A percentile compares a stretch with the other conserved stretches of the same genome.
These are phyloP conservation scores for Mylabris phalerata DNA, from an alignment of 1,140 invertebrate species.

Conservation along the genomic window DNA sequence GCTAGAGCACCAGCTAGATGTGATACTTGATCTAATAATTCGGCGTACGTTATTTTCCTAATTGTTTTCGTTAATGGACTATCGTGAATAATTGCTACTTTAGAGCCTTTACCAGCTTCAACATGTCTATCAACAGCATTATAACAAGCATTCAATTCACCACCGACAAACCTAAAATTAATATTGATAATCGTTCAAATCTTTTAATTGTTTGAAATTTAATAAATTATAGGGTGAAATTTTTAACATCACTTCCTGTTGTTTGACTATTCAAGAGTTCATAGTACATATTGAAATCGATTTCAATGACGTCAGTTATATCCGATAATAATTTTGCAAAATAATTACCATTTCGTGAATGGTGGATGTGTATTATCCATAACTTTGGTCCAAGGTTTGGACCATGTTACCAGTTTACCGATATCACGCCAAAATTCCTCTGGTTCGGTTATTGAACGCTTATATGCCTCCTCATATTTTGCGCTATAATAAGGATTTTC, in stretches of 20 bases:
- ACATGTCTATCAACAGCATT: conserved; percentile 90
- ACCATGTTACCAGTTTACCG: conserved; percentile 68
- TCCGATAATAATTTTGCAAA: not conserved
- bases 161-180: conserved; percentile 70
- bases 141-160: conserved; percentile 87
- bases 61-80: conserved; percentile 75
- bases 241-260: conserved; percentile 1
- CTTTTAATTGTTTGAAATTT: not conserved
- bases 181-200: not conserved
- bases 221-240: not conserved
- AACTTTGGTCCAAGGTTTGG: conserved; percentile 74
- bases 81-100: conserved; percentile 81
- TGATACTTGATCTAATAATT: conserved; percentile 71
- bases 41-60: conserved; percentile 69
- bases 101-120: conserved; percentile 64
- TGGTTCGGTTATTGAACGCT: conserved; percentile 65
- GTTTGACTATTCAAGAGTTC: conserved; percentile 17
- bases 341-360: conserved; percentile 79
- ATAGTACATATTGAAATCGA: not conserved
- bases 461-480: conserved; percentile 60
- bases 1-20: conserved; percentile 68
- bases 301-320: not conserved
- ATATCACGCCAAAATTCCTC: conserved; percentile 83
- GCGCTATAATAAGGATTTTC: conserved; percentile 34
- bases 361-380: conserved; percentile 76